These are phyloP conservation scores for Lerista edwardsae DNA, from an alignment of 2,797 vertebrate species.

Conservation along the genomic window DNA sequence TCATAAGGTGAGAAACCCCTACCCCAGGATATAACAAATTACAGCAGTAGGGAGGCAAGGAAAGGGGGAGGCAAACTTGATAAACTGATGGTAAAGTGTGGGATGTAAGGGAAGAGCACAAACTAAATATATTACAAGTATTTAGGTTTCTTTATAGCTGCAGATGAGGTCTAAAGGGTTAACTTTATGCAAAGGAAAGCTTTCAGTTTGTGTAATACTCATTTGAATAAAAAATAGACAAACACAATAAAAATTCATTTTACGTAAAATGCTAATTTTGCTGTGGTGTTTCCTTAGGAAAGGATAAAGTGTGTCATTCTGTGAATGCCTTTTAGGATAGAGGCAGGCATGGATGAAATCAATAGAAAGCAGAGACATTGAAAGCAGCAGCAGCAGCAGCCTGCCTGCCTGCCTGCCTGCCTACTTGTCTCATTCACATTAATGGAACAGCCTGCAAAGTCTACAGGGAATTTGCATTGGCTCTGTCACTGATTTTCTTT, in stretches of 20 bases:
- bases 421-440: slow-evolving; percentile 62
- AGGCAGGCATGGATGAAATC: slow-evolving; percentile 70
- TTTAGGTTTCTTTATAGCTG: neutral
- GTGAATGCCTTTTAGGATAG: slow-evolving; percentile 63
- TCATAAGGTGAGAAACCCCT: neutral
- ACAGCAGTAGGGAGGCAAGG: neutral
- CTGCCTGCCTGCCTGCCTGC: slow-evolving; percentile 62
- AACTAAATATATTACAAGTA: neutral
- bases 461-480: slow-evolving; percentile 73
- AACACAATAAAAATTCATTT: neutral
- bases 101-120: neutral
- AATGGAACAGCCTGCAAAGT: slow-evolving; percentile 74
- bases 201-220: neutral
- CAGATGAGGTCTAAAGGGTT: neutral
- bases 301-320: slow-evolving; percentile 59
- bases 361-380: slow-evolving; percentile 69
- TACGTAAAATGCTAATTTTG: slow-evolving; percentile 35
- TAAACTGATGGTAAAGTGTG: neutral
- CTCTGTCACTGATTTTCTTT: slow-evolving; percentile 72
- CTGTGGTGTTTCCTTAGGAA: slow-evolving; percentile 5
- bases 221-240: neutral
- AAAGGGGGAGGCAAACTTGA: neutral
- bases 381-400: slow-evolving; percentile 71
- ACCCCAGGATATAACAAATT: neutral
- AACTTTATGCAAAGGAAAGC: neutral